These are phyloP conservation scores for Chirona hameri DNA, from an alignment of 2,888 invertebrate genomes.

Conservation along the genomic window DNA sequence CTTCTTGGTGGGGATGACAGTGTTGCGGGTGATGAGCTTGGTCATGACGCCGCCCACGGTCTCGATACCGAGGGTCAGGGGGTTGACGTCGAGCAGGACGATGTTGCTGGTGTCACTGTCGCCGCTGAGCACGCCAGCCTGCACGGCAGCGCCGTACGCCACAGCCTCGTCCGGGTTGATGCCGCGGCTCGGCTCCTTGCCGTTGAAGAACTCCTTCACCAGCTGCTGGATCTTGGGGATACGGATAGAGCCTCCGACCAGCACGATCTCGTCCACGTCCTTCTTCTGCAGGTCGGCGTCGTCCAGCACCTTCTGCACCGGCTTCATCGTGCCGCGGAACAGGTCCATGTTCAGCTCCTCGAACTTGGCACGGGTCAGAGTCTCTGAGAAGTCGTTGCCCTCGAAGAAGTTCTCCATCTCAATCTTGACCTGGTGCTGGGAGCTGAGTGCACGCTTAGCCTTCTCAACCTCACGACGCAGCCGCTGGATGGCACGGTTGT, in stretches of 20 bases:
- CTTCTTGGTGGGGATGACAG: constrained; percentile 98
- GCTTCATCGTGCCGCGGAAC: constrained; percentile 81
- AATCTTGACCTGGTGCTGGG: constrained; percentile 91
- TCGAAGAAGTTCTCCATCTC: constrained; percentile 99
- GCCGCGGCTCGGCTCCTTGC: constrained; percentile 96
- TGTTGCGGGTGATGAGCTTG: constrained; percentile 94
- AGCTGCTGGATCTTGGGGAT: constrained; percentile 96
- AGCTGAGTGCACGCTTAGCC: constrained; percentile 92
- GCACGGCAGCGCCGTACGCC: constrained; percentile 97
- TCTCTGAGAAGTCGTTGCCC: constrained; percentile 97
- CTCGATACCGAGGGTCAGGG: constrained; percentile 98
- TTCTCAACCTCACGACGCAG: constrained; percentile 95
- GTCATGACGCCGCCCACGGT: constrained; percentile 99
- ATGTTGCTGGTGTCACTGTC: constrained; percentile 91
- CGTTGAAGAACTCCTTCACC: constrained; percentile 92
- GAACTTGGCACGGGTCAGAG: constrained; percentile 95
- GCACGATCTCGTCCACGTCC: constrained; percentile 96
- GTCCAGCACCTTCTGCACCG: constrained; percentile 92
- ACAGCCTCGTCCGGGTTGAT: constrained; percentile 99
- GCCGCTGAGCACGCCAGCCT: constrained; percentile 95
- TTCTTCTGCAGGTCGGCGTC: constrained; percentile 99
- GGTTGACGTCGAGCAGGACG: constrained; percentile 95
- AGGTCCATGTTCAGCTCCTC: constrained; percentile 91
- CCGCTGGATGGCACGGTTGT: constrained; percentile 90
- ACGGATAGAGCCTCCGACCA: constrained; percentile 98